phyloP scores from a whole-genome alignment of 2,888 invertebrate genomes.

The Chrysolina americana region DNA sequence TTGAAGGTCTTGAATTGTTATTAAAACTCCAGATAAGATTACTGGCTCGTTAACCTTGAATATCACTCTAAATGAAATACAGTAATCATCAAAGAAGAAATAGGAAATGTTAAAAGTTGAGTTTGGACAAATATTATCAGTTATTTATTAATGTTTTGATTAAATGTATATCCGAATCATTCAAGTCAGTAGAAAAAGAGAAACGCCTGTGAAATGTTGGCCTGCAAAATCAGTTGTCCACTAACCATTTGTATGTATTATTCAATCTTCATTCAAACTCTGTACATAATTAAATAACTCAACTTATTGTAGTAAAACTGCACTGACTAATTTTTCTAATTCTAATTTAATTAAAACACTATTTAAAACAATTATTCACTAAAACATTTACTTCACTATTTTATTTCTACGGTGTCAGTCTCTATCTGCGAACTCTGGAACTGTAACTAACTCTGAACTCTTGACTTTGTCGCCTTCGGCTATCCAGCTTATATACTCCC shows the following conservation, averaged over 20 bases:
- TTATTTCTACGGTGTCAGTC: no score
- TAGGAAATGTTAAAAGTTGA: slow-evolving; percentile 5
- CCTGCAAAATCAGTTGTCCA: background rate
- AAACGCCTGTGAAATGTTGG: background rate
- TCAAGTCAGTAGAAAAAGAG: background rate
- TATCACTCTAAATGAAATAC: background rate
- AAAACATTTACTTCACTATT: no score
- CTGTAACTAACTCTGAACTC: no score
- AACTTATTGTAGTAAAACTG: no score
- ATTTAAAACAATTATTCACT: no score
- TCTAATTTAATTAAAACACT: no score
- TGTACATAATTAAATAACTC: background rate
- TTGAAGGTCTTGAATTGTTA: background rate
- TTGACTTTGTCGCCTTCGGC: no score
- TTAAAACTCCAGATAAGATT: slow-evolving; percentile 11
- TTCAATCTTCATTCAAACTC: background rate
- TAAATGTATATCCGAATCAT: background rate
- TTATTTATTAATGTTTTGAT: background rate
- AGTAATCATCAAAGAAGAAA: slow-evolving; percentile 4
- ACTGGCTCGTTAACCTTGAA: background rate
- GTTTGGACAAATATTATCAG: slow-evolving; percentile 5
- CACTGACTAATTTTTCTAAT: no score
- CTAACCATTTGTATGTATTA: slow-evolving; percentile 9
- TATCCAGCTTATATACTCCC: no score
- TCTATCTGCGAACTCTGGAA: no score